These are phyloP conservation scores for Ellobius talpinus DNA, from an alignment of 2,113 vertebrate species.

Conservation along the genomic window DNA sequence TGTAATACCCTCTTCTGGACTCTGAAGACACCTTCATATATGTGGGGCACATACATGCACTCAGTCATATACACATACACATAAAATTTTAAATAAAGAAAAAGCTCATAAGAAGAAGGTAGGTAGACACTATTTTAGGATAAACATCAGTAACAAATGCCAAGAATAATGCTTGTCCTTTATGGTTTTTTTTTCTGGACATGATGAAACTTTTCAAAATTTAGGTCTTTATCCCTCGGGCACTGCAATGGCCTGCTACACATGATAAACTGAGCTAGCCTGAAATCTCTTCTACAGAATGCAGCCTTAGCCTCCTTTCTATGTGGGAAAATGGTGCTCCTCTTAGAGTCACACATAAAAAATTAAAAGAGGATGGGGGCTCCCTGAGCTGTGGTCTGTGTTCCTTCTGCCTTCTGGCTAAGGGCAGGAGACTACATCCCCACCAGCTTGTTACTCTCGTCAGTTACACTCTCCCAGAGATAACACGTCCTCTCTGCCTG, in stretches of 20 bases:
- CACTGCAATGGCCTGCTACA: constrained; percentile 38
- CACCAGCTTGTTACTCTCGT: constrained; percentile 81
- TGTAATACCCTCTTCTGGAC: not conserved
- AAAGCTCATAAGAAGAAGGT: not conserved
- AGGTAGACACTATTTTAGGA: not conserved
- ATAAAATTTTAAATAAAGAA: not conserved
- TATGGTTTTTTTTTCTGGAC: not conserved
- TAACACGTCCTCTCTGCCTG: constrained; percentile 73
- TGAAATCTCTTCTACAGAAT: constrained; percentile 33
- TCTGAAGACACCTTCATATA: not conserved
- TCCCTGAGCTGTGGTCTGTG: constrained; percentile 46
- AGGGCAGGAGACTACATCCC: constrained; percentile 68
- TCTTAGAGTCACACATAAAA: constrained; percentile 57
- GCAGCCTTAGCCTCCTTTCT: not conserved
- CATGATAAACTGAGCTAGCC: not conserved
- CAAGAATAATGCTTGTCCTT: not conserved
- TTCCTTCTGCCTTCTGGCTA: not conserved
- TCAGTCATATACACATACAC: not conserved
- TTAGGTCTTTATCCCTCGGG: not conserved
- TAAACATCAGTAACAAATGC: not conserved
- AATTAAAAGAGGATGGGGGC: constrained; percentile 65
- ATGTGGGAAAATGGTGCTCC: constrained; percentile 70
- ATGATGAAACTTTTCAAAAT: not conserved
- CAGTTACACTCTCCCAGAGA: constrained; percentile 77
- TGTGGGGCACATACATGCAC: not conserved